Evolutionary conservation across 2,797 vertebrate species (phyloP).

Genomic region (Micropoecilia bifurca): DNA sequence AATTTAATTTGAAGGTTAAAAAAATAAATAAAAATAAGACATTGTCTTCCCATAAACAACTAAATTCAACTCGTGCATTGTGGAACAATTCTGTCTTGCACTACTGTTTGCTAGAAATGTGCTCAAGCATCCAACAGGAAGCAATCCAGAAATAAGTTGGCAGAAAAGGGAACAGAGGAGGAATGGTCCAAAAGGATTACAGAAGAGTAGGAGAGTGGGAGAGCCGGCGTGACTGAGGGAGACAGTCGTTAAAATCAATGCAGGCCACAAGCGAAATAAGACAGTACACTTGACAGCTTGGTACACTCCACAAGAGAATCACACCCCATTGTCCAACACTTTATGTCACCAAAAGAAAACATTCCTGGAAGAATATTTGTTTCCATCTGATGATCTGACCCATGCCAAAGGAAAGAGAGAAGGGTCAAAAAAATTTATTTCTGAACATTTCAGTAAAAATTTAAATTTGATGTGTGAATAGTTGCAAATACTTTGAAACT

Average conservation of each 20-base stretch:
- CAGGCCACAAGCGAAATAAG: slow-evolving; percentile 54
- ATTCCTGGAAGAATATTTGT: neutral
- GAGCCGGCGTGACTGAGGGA: slow-evolving; percentile 44
- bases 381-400: neutral
- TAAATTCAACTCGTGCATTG: neutral
- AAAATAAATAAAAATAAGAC: too few relatives aligned
- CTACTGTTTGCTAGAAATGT: neutral
- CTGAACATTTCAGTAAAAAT: neutral
- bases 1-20: neutral
- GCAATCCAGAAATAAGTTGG: neutral
- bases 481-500: neutral
- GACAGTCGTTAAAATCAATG: slow-evolving; percentile 75
- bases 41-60: neutral
- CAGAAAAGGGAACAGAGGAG: neutral
- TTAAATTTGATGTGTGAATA: neutral
- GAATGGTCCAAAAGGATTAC: slow-evolving; percentile 2
- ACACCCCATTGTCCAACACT: slow-evolving; percentile 27
- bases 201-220: slow-evolving; percentile 11
- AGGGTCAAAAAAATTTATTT: neutral
- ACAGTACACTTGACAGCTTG: slow-evolving; percentile 71
- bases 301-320: slow-evolving; percentile 28
- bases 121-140: neutral
- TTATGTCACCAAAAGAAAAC: neutral
- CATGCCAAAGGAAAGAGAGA: neutral
- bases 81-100: neutral